Conservation (phyloP, 2,888 invertebrate species). For the Pherbina coryleti region DNA sequence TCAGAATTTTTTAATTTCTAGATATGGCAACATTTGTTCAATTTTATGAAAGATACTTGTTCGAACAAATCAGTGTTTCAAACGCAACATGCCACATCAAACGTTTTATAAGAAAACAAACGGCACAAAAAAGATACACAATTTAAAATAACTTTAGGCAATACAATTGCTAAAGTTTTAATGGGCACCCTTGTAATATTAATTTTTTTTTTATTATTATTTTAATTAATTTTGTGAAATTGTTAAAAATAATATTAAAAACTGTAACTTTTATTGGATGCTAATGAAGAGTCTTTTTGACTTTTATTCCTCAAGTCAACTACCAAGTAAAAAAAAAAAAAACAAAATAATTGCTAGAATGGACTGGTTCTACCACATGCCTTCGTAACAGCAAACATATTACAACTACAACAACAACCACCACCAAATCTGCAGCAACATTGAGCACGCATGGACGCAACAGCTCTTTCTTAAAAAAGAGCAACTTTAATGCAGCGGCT, state of each 20-base stretch:
- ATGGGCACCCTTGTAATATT: no score
- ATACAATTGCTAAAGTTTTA: no score
- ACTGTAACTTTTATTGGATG: no score
- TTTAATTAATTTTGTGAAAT: no score
- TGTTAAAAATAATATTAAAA: no score
- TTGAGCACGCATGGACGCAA: neutral
- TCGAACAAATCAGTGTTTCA: neutral
- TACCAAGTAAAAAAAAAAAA: neutral
- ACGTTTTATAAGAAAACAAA: neutral
- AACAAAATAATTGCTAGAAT: neutral
- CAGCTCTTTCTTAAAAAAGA: neutral
- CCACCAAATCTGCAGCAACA: neutral
- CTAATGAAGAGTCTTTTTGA: no score
- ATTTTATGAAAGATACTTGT: neutral
- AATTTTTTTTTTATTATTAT: no score
- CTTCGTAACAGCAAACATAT: neutral
- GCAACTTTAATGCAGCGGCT: neutral
- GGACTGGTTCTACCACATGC: slow-evolving; percentile 20
- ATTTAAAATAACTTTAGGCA: no score
- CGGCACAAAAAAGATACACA: no score
- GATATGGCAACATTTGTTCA: neutral
- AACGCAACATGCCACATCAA: neutral
- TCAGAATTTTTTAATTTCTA: no score
- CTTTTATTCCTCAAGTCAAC: no score
- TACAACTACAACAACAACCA: neutral